Percentiles rank a stretch among this genome's conserved stretches.
These are phyloP conservation scores for Phylloscopus trochilus DNA, from an alignment of 2,113 vertebrate species.

Conservation along the genomic window DNA sequence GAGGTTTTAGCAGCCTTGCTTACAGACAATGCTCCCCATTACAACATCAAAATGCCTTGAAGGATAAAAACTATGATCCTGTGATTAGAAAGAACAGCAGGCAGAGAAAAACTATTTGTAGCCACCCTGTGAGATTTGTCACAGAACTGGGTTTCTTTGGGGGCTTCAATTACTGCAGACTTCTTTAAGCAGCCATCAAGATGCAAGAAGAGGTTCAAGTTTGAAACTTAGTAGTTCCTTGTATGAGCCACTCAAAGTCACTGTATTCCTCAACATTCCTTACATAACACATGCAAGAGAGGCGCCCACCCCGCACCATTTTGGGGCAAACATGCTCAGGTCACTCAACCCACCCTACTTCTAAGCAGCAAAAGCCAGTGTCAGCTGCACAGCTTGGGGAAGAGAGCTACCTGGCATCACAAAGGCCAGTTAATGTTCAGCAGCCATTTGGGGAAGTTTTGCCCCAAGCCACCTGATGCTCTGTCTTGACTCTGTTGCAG, in stretches of 20 bases:
- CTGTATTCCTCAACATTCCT: neutral
- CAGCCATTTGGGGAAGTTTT: neutral
- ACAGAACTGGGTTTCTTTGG: neutral
- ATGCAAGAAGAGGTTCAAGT: neutral
- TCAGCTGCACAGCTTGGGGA: neutral
- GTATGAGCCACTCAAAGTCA: neutral
- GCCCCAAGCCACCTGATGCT: neutral
- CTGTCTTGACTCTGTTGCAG: neutral
- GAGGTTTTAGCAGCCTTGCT: neutral
- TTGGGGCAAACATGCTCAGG: neutral
- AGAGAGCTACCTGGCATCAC: neutral
- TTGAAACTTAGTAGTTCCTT: neutral
- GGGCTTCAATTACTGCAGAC: neutral
- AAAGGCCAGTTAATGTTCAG: neutral
- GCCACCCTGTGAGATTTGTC: neutral
- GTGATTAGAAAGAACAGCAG: neutral
- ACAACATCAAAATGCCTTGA: accelerated
- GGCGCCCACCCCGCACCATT: accelerated
- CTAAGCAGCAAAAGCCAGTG: neutral
- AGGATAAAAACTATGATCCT: neutral
- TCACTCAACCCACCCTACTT: neutral
- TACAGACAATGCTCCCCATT: neutral
- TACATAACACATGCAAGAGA: neutral
- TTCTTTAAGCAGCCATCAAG: neutral
- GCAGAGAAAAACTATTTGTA: neutral